Conservation (phyloP, 2,888 invertebrate genomes). For the Mythimna vitellina region DNA sequence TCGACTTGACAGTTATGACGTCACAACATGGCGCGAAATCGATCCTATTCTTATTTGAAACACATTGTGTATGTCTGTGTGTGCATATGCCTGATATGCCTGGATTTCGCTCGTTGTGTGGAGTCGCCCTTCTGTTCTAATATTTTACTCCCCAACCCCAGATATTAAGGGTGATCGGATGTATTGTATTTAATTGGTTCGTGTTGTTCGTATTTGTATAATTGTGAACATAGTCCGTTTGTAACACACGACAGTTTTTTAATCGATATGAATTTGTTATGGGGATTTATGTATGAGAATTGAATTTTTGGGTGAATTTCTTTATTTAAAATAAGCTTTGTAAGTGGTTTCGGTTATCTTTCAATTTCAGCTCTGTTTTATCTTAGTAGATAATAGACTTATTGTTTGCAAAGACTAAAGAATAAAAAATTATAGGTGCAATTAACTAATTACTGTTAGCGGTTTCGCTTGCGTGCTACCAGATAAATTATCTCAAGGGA, state of each 20-base stretch:
- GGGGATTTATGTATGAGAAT: constrained; percentile 44
- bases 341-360: neutral
- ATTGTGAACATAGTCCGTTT: constrained; percentile 68
- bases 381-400: neutral
- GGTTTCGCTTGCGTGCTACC: no score
- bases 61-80: no score
- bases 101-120: neutral
- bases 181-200: constrained; percentile 67
- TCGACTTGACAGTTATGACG: no score
- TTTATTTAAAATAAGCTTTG: constrained; percentile 6
- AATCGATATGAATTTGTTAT: constrained; percentile 67
- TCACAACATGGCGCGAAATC: no score
- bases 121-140: neutral
- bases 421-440: no score
- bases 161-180: constrained; percentile 75
- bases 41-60: no score
- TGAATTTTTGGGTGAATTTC: constrained; percentile 7
- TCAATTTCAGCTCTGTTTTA: neutral
- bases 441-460: no score
- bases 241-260: constrained; percentile 65
- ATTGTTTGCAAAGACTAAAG: no score
- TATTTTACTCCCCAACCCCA: constrained; percentile 42
- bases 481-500: no score
- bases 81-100: neutral
- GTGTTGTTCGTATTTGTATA: constrained; percentile 63